Conservation (phyloP, 2,797 vertebrate genomes). For the Sparus aurata region DNA sequence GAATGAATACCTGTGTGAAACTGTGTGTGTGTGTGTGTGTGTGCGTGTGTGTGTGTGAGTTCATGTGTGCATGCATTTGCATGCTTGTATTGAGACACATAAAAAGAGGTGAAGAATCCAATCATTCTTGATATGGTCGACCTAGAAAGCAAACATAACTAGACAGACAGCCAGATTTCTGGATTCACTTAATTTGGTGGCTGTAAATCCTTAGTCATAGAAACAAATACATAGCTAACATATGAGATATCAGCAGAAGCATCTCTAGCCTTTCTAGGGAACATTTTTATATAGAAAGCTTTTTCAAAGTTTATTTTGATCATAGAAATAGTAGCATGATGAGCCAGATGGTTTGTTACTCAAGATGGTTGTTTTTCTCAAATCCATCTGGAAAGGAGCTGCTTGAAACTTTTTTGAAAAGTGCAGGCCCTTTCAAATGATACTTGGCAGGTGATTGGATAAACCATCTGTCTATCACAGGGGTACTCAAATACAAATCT, state of each 20-base stretch:
- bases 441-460: too few relatives aligned
- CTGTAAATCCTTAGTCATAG: not conserved
- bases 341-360: too few relatives aligned
- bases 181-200: conserved; percentile 70
- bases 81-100: conserved; percentile 83
- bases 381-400: too few relatives aligned
- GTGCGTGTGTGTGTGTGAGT: not conserved
- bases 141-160: conserved; percentile 82
- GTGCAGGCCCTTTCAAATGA: too few relatives aligned
- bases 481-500: too few relatives aligned
- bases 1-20: conserved; percentile 87
- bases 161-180: conserved; percentile 78
- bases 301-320: not conserved
- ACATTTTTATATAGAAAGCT: not conserved
- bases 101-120: conserved; percentile 88
- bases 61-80: conserved; percentile 54
- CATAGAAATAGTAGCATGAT: not conserved
- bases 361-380: too few relatives aligned
- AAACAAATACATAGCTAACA: not conserved
- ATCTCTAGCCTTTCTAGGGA: not conserved
- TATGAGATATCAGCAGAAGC: not conserved
- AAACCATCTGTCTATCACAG: too few relatives aligned
- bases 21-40: conserved; percentile 40
- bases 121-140: conserved; percentile 86
- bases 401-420: too few relatives aligned